Percentiles rank a stretch among this genome's conserved stretches.
Conservation (phyloP, 2,888 invertebrate genomes). For the Dione vanillae region DNA sequence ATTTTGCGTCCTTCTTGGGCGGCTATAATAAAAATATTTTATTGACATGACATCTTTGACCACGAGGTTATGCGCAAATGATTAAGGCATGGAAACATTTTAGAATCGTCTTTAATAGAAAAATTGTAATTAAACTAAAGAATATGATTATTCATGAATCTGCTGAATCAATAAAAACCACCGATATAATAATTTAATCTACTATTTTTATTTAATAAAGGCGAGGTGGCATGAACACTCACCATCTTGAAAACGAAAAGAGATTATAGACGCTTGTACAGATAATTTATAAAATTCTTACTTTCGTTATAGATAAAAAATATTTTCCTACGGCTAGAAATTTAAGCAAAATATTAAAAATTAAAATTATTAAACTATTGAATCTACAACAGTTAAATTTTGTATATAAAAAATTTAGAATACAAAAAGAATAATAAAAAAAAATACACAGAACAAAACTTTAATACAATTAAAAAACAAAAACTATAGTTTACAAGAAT, state of each 20-base stretch:
- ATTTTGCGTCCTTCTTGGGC: conserved; percentile 96
- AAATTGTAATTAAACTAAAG: neutral
- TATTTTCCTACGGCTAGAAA: neutral
- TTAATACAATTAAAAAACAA: too few species aligned
- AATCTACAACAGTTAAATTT: too few species aligned
- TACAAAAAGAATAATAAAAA: too few species aligned
- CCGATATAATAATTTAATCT: neutral
- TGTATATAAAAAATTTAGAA: too few species aligned
- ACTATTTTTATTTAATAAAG: conserved; percentile 6
- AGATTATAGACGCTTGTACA: conserved; percentile 53
- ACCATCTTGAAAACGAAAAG: conserved; percentile 82
- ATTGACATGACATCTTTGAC: conserved; percentile 62
- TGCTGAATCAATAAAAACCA: neutral
- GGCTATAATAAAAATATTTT: conserved; percentile 86
- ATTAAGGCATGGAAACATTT: conserved; percentile 9
- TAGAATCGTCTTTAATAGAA: neutral
- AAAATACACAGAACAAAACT: too few species aligned
- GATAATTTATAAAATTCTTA: conserved; percentile 26
- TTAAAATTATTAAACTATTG: too few species aligned
- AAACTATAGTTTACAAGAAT: too few species aligned
- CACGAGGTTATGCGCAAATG: conserved; percentile 67
- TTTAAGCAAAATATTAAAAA: too few species aligned
- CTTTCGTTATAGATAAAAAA: conserved; percentile 2
- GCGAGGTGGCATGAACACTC: conserved; percentile 57
- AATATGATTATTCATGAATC: neutral